These are phyloP conservation scores for Hylia prasina DNA, from an alignment of 2,113 vertebrate genomes.

Conservation along the genomic window DNA sequence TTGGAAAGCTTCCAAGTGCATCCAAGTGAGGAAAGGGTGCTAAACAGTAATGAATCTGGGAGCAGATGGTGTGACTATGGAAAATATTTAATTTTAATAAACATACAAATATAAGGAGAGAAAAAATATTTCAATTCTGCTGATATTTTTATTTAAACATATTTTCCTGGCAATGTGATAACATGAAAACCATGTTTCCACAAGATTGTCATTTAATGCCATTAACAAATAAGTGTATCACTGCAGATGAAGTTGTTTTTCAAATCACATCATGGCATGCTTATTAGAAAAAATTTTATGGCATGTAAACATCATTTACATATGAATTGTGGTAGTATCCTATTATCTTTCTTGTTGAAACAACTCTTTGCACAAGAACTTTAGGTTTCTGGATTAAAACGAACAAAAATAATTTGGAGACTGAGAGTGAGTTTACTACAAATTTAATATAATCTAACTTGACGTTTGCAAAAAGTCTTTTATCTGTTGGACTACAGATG, in stretches of 20 bases:
- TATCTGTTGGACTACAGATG: neutral
- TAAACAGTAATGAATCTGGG: neutral
- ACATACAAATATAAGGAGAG: neutral
- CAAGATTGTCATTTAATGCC: neutral
- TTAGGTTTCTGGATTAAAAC: neutral
- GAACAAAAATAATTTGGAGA: neutral
- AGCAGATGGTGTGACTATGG: neutral
- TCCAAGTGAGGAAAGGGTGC: neutral
- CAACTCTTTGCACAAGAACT: neutral
- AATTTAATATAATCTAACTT: neutral
- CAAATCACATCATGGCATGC: neutral
- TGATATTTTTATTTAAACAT: constrained; percentile 1
- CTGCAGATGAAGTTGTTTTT: neutral
- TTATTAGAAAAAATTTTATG: neutral
- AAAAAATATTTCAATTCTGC: neutral
- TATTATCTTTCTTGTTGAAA: neutral
- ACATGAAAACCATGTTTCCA: neutral
- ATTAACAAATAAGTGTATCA: neutral
- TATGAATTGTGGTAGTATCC: neutral
- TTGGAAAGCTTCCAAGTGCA: neutral
- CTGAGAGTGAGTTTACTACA: neutral
- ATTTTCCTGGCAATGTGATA: neutral
- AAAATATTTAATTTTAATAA: constrained; percentile 8
- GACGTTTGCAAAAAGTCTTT: fast-evolving
- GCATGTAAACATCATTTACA: neutral